phyloP scores from a whole-genome alignment of 64 coral and sea anemone species.

The Trachythela sp. region DNA sequence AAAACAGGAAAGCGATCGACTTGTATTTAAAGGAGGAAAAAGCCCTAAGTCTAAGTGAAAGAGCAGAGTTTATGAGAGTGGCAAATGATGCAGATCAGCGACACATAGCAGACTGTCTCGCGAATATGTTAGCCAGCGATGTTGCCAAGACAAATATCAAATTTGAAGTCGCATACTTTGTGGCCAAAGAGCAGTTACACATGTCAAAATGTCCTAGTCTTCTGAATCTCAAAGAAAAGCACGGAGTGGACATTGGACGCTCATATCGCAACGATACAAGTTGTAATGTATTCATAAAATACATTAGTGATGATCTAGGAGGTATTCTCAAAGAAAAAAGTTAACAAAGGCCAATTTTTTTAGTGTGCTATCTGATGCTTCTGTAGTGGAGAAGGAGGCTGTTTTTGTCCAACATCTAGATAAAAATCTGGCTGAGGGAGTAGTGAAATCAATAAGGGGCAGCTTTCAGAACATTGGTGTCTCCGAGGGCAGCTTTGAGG shows the following conservation, averaged over 20 bases:
- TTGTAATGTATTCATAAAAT: constrained; percentile 52
- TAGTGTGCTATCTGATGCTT: constrained; percentile 66
- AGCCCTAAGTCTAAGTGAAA: constrained; percentile 50
- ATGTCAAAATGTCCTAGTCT: constrained; percentile 55
- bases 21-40: constrained; percentile 51
- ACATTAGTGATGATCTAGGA: constrained; percentile 53
- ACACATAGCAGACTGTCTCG: constrained; percentile 46
- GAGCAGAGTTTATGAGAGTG: constrained; percentile 54
- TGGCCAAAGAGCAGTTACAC: constrained; percentile 68
- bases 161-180: constrained; percentile 74
- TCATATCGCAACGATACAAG: constrained; percentile 58
- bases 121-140: constrained; percentile 53
- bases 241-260: constrained; percentile 56
- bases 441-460: constrained; percentile 43
- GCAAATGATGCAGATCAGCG: constrained; percentile 45
- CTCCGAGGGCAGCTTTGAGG: constrained; percentile 50
- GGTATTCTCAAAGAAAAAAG: constrained; percentile 53
- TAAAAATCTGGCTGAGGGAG: constrained; percentile 52
- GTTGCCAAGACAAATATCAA: constrained; percentile 55
- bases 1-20: constrained; percentile 53
- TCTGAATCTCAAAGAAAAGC: constrained; percentile 66
- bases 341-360: constrained; percentile 58
- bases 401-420: constrained; percentile 66
- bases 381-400: constrained; percentile 59
- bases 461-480: constrained; percentile 52